Base-by-base conservation (phyloP, 2,113 vertebrate genomes). In the Saccopteryx leptura region DNA sequence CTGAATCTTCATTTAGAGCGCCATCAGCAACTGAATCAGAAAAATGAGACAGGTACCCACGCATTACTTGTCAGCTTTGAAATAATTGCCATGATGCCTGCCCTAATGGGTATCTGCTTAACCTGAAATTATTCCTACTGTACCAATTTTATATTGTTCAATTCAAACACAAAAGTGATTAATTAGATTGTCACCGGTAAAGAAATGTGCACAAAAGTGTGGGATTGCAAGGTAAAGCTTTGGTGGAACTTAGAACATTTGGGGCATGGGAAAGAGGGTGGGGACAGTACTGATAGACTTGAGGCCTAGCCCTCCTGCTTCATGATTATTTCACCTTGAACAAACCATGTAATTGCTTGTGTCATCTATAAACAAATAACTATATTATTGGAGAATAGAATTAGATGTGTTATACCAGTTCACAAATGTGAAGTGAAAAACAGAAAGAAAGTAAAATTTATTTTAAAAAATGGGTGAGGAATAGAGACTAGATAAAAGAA, bases 81-180 rank as follows among this genome's bases (percentile, higher is more conserved):
- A 97, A 82, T 97, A 90, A 83, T 98, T 97, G 50, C 65, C 90
- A 17, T 97, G 65, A 56, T 98, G 90, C 96, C 91, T 96, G 66
- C 93, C 92, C 8, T 93, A 84, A 33, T 82, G 58, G 86, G 11
- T 95, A 82, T 81, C 92, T 94, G 24, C 85, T 95, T 88, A 93
- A 97, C 85, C 81, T 85, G 87, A 95, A 97, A 96, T 97, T 0
- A 52, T 85, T 54, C 69, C 75, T 80, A 76, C 21, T 89, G 58
- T 78, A 95, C 72, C 72, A 71, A 86, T 95, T 97, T 97, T 95
- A 76, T 95, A 87, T 94, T 95, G 63, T 93, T 33, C 26, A 79
- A 79, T 92, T 97, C n/a, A 96, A 83, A 86, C 63, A 84, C 26
- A 88, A 89, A 96, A 93, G 71, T 85, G 46, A 91, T 81, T 60